Evolutionary conservation across 2,113 vertebrate genomes (phyloP).

Genomic region (Sylvicapra grimmia): DNA sequence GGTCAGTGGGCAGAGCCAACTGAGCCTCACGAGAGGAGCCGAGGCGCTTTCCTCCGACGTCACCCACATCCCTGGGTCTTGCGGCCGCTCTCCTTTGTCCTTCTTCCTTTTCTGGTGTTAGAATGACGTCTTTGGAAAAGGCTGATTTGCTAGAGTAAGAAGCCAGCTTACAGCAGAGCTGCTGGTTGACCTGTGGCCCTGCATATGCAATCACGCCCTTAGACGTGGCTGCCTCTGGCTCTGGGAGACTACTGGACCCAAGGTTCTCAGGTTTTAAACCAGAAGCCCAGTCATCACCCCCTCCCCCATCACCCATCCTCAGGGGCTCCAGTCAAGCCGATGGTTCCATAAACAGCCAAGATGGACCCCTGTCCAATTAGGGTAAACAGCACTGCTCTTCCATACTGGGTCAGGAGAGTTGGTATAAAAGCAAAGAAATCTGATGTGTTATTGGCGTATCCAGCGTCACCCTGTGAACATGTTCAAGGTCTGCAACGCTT

Average conservation of each 20-base stretch:
- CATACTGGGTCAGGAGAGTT: rapidly evolving
- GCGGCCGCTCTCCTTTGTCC: no score
- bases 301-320: neutral
- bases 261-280: neutral
- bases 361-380: rapidly evolving
- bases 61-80: neutral
- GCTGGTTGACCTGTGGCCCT: neutral
- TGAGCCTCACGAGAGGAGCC: no score
- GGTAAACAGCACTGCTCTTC: rapidly evolving
- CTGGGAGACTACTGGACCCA: neutral
- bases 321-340: neutral
- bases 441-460: neutral
- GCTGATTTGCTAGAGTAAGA: neutral
- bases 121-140: neutral
- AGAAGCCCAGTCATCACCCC: no score
- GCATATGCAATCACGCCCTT: rapidly evolving
- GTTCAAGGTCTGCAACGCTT: neutral
- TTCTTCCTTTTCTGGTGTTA: neutral
- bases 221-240: neutral
- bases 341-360: neutral
- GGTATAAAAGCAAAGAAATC: neutral
- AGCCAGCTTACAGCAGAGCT: rapidly evolving
- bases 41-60: rapidly evolving
- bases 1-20: neutral
- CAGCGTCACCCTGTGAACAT: rapidly evolving